phyloP scores from a whole-genome alignment of 2,797 vertebrate genomes.

The Hippopotamyrus pictus region DNA sequence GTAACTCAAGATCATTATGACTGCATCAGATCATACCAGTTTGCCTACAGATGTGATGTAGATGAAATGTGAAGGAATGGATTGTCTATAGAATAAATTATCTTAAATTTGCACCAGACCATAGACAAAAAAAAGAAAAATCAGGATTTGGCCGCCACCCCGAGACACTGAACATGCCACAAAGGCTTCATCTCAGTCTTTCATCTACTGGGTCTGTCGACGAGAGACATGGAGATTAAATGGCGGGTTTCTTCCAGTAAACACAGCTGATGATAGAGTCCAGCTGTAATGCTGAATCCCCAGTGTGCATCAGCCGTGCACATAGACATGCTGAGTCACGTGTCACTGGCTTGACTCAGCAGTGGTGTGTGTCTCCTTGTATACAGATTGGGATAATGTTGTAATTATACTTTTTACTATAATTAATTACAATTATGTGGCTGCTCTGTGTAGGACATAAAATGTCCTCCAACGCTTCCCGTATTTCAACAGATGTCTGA shows the following conservation, averaged over 20 bases:
- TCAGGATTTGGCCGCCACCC: background rate
- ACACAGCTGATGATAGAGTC: background rate
- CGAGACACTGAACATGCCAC: background rate
- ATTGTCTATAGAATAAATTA: background rate
- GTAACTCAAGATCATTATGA: background rate
- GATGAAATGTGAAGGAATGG: background rate
- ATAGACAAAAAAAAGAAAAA: background rate
- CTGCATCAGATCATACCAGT: background rate
- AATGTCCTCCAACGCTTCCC: background rate
- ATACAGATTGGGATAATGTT: background rate
- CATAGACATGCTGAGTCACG: background rate
- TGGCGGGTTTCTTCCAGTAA: background rate
- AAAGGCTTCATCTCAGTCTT: constrained; percentile 34
- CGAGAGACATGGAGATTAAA: constrained; percentile 1
- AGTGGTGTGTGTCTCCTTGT: background rate
- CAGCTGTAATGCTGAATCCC: background rate
- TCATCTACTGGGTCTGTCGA: constrained; percentile 39
- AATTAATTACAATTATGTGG: background rate
- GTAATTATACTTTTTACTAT: background rate
- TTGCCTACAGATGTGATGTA: background rate
- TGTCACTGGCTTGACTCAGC: background rate
- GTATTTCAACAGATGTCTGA: background rate
- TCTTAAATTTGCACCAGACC: background rate
- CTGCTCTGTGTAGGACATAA: background rate
- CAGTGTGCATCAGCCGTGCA: background rate